A percentile compares a stretch with the other conserved stretches of the same genome.
phyloP scores from a whole-genome alignment of 2,113 vertebrate species.

The Cololabis saira region DNA sequence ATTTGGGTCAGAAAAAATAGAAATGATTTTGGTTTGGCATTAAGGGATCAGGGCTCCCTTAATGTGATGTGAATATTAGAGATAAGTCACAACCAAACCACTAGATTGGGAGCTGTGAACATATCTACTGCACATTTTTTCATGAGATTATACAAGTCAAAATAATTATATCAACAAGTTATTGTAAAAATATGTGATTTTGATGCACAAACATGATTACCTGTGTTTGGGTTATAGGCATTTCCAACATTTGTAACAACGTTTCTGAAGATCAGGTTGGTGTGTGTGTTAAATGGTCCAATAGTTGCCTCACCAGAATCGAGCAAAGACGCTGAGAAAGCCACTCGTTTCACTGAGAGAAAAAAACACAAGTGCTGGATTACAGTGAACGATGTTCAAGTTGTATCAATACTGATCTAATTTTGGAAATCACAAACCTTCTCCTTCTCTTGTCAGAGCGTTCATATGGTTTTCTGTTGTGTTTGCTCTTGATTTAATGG shows the following conservation, averaged over 20 bases:
- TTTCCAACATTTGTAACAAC: constrained; percentile 44
- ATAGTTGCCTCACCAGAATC: background rate
- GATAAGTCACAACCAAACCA: too few species aligned
- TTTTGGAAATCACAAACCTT: constrained; percentile 28
- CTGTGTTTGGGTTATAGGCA: constrained; percentile 51
- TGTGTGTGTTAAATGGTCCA: constrained; percentile 37
- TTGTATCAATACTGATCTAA: background rate
- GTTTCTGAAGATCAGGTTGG: constrained; percentile 36
- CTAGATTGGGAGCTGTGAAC: too few species aligned
- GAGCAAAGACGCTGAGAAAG: constrained; percentile 54
- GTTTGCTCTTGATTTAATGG: constrained; percentile 16
- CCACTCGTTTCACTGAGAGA: constrained; percentile 46
- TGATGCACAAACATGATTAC: background rate
- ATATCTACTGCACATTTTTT: too few species aligned
- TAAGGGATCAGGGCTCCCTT: too few species aligned
- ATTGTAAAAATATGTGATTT: too few species aligned
- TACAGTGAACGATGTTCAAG: background rate
- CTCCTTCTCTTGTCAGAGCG: constrained; percentile 21
- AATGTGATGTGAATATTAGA: too few species aligned
- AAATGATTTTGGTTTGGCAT: too few species aligned
- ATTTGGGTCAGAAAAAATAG: too few species aligned
- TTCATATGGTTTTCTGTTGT: constrained; percentile 31
- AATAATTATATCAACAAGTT: background rate
- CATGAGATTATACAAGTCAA: too few species aligned
- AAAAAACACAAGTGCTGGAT: background rate